Percentiles rank a stretch among this genome's conserved stretches.
phyloP scores from a whole-genome alignment of 2,113 vertebrate species.

The Cyprinodon brontotheroides region DNA sequence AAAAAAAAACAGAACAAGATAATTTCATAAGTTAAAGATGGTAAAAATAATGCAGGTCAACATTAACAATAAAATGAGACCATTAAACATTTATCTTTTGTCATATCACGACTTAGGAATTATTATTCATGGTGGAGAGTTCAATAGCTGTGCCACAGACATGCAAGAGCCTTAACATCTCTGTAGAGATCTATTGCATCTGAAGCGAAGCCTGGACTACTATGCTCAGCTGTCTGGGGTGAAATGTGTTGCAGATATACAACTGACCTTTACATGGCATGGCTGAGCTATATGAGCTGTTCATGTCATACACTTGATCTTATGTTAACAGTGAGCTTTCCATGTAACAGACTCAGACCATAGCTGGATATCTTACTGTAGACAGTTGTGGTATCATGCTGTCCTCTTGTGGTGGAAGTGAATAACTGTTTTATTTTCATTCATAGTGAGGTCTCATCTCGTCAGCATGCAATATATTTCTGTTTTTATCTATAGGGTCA shows the following conservation, averaged over 20 bases:
- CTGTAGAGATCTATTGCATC: neutral
- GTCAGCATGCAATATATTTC: neutral
- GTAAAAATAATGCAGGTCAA: no score
- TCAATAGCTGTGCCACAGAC: no score
- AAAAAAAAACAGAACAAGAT: no score
- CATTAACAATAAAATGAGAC: no score
- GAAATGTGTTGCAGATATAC: neutral
- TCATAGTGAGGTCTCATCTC: neutral
- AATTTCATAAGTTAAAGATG: no score
- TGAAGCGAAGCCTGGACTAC: neutral
- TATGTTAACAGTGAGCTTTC: conserved; percentile 62
- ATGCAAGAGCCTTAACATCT: no score
- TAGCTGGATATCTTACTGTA: conserved; percentile 19
- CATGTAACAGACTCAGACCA: conserved; percentile 41
- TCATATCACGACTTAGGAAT: no score
- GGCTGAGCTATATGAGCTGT: conserved; percentile 42
- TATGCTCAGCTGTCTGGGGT: neutral
- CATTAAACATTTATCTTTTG: no score
- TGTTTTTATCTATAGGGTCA: neutral
- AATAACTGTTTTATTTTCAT: neutral
- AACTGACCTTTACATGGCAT: conserved; percentile 10
- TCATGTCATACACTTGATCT: conserved; percentile 54
- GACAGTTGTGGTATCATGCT: conserved; percentile 48
- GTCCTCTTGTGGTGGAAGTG: conserved; percentile 56
- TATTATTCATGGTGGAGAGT: neutral